Percentiles rank a stretch among this genome's conserved stretches.
Conservation (phyloP, 2,888 invertebrate species). For the Salticus scenicus region DNA sequence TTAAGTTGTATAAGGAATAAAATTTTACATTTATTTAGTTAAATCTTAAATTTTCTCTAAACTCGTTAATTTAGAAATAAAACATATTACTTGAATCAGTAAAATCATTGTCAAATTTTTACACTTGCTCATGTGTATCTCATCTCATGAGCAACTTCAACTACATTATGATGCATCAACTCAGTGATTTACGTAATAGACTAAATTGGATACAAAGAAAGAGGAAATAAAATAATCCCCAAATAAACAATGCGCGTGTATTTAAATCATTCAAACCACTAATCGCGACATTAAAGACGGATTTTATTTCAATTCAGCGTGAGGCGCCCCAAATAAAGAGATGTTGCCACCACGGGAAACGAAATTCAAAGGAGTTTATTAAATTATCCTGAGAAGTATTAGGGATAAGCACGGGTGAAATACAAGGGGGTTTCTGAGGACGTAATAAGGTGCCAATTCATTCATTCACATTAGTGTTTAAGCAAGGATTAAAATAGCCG, state of each 20-base stretch:
- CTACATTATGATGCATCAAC: too few species aligned
- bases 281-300: conserved; percentile 4
- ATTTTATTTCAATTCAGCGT: background rate
- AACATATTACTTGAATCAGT: too few species aligned
- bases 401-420: background rate
- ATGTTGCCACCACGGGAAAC: background rate
- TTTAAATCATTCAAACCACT: conserved; percentile 11
- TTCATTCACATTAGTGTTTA: background rate
- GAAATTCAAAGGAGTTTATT: conserved; percentile 7
- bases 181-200: background rate
- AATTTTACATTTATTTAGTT: too few species aligned
- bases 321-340: background rate
- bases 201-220: background rate
- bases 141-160: too few species aligned
- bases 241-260: background rate
- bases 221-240: conserved; percentile 15
- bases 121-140: too few species aligned
- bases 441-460: background rate
- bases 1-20: too few species aligned
- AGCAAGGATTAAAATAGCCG: background rate
- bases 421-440: background rate
- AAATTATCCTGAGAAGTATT: background rate
- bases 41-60: too few species aligned
- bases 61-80: too few species aligned
- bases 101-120: too few species aligned